Evolutionary conservation across 2,797 vertebrate species (phyloP).

Genomic region (Esox lucius): DNA sequence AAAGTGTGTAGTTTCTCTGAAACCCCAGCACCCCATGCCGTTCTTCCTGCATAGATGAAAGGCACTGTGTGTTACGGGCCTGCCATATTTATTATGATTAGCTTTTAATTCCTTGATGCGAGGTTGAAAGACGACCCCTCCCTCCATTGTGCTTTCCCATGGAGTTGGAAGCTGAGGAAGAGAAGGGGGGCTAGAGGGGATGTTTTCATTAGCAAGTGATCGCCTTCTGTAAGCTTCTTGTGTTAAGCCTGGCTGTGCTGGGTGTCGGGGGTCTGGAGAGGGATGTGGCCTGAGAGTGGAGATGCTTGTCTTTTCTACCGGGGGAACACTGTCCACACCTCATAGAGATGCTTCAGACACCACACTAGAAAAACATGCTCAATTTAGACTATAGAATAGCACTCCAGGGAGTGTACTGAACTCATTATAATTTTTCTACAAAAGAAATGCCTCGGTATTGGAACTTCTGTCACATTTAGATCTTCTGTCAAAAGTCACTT

Average conservation of each 20-base stretch:
- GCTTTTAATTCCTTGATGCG: conserved; percentile 49
- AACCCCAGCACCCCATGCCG: conserved; percentile 46
- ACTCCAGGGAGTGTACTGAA: background rate
- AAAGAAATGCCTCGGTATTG: too few species aligned
- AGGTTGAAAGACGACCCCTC: conserved; percentile 36
- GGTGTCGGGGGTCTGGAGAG: background rate
- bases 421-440: too few species aligned
- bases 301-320: background rate
- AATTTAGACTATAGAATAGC: background rate
- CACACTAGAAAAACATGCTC: background rate
- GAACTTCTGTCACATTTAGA: too few species aligned
- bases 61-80: conserved; percentile 56
- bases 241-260: conserved; percentile 10
- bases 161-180: background rate
- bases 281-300: conserved; percentile 8
- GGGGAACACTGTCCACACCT: background rate
- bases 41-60: conserved; percentile 47
- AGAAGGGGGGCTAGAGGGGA: conserved; percentile 16
- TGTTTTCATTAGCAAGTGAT: conserved; percentile 45
- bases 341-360: background rate
- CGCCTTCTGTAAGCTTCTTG: conserved; percentile 14
- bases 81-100: conserved; percentile 61
- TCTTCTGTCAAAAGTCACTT: too few species aligned
- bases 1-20: conserved; percentile 63
- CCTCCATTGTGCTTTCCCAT: conserved; percentile 26